phyloP scores from a whole-genome alignment of 2,797 vertebrate species.

The Eospalax fontanierii region DNA sequence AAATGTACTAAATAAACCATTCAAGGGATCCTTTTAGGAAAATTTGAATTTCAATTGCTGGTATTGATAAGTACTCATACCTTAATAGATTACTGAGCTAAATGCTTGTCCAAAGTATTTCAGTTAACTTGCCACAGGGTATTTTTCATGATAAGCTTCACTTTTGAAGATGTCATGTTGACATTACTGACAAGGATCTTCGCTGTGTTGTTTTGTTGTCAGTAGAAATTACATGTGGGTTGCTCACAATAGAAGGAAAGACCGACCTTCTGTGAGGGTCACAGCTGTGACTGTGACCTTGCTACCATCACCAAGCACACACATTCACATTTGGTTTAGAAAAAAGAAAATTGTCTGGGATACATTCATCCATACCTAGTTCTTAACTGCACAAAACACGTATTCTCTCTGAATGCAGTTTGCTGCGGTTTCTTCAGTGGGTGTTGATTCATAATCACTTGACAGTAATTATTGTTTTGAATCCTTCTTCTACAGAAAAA shows the following conservation, averaged over 20 bases:
- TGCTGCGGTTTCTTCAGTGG: neutral
- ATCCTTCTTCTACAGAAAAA: neutral
- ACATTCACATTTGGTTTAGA: neutral
- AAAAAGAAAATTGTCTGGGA: neutral
- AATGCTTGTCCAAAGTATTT: conserved; percentile 44
- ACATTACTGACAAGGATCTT: neutral
- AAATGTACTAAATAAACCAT: conserved; percentile 17
- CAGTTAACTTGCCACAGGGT: neutral
- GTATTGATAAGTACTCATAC: neutral
- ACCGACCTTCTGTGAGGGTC: neutral
- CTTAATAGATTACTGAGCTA: neutral
- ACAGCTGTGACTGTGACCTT: conserved; percentile 13
- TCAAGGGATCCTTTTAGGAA: neutral
- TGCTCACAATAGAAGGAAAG: neutral
- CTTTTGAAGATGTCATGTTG: neutral
- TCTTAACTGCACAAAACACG: neutral
- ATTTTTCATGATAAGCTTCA: conserved; percentile 50
- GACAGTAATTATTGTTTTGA: neutral
- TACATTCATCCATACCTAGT: neutral
- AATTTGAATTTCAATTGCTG: neutral
- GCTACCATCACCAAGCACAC: neutral
- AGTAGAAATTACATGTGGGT: conserved; percentile 53
- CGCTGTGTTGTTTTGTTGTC: conserved; percentile 52
- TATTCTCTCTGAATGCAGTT: neutral
- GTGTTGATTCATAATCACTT: neutral